Percentiles rank a stretch among this genome's conserved stretches.
These are phyloP conservation scores for Eira barbara DNA, from an alignment of 2,113 vertebrate species.

Conservation along the genomic window DNA sequence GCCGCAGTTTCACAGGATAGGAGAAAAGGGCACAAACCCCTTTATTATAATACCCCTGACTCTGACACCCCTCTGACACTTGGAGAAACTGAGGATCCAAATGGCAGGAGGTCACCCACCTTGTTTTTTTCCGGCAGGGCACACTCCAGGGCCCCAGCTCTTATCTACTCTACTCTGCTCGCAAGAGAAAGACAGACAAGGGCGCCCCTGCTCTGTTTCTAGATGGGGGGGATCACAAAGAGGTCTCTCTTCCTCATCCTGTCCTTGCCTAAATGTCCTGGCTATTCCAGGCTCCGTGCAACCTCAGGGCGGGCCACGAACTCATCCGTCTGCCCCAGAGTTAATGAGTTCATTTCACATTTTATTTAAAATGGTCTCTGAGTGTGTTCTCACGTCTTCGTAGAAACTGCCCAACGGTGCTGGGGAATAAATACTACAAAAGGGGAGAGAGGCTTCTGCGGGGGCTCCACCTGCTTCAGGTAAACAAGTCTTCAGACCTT, in stretches of 20 bases:
- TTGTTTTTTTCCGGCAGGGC: background rate
- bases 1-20: background rate
- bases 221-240: background rate
- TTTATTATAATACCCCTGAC: background rate
- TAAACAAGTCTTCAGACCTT: background rate
- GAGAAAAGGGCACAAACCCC: background rate
- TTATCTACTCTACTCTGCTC: background rate
- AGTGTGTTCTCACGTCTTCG: background rate
- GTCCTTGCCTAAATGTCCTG: background rate
- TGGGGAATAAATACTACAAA: background rate
- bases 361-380: background rate
- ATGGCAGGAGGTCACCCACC: background rate
- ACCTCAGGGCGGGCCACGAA: background rate
- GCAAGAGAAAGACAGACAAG: background rate
- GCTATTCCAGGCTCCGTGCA: background rate
- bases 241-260: background rate
- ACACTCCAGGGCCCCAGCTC: background rate
- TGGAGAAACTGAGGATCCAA: background rate
- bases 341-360: background rate
- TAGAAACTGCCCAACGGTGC: background rate
- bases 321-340: background rate
- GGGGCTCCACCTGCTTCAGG: background rate
- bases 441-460: background rate
- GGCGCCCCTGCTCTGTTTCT: background rate
- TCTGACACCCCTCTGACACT: background rate